Conservation (phyloP, 2,113 vertebrate species). For the Odocoileus hemionus region DNA sequence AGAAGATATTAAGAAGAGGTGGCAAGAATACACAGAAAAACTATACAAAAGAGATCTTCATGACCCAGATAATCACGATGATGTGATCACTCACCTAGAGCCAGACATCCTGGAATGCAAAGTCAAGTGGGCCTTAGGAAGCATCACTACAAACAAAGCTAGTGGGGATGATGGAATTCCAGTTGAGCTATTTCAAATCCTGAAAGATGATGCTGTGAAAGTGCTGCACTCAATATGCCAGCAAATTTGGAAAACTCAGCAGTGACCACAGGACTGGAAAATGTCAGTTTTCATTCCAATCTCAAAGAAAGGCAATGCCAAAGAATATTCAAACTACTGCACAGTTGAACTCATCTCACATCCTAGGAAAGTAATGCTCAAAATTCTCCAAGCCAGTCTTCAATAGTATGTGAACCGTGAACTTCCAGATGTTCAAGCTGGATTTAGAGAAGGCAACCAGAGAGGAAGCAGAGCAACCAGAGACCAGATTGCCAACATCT, state of each 20-base stretch:
- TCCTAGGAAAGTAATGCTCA: not conserved
- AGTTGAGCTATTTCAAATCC: not conserved
- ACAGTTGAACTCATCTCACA: not conserved
- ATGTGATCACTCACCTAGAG: not conserved
- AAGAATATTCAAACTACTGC: not conserved
- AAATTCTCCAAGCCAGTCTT: not conserved
- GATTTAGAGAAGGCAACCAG: not conserved
- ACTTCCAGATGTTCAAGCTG: not conserved
- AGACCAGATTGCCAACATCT: not conserved
- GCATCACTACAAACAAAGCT: not conserved
- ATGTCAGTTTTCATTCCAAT: not conserved
- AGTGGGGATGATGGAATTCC: not conserved
- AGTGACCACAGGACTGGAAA: not conserved
- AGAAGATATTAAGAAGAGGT: not conserved
- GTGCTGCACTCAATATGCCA: not conserved
- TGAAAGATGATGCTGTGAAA: not conserved
- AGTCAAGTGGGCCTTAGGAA: not conserved
- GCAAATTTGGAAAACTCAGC: not conserved
- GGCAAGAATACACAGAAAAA: not conserved
- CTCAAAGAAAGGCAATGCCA: not conserved
- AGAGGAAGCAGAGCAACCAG: not conserved
- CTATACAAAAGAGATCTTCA: not conserved
- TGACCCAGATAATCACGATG: accelerated
- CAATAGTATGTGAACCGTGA: not conserved
- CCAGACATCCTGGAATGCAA: not conserved